Percentiles rank a stretch among this genome's conserved stretches.
Conservation (phyloP, 2,797 vertebrate genomes). For the Philypnodon macrostomus region DNA sequence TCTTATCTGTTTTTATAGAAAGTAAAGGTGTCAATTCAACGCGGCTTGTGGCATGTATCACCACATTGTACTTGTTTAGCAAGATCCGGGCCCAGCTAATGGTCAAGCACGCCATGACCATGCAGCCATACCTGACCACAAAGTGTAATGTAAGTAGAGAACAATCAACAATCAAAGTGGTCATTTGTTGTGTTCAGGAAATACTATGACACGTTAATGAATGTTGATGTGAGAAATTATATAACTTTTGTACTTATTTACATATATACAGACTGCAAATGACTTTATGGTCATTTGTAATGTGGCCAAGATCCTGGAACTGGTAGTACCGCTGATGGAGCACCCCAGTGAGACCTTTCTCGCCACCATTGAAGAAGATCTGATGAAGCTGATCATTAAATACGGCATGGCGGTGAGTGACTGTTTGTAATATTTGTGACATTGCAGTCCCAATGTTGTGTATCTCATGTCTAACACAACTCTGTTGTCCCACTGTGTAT, state of each 20-base stretch:
- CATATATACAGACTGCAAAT: constrained; percentile 92
- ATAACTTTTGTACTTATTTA: too few species aligned
- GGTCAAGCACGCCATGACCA: constrained; percentile 98
- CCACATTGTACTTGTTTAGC: constrained; percentile 97
- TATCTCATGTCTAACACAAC: neutral
- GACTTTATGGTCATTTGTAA: constrained; percentile 99
- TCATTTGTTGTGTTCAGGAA: neutral
- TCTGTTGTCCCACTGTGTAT: neutral
- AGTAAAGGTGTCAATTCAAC: constrained; percentile 92
- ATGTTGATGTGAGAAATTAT: too few species aligned
- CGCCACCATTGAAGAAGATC: constrained; percentile 96
- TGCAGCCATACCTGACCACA: constrained; percentile 98
- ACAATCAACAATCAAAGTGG: neutral
- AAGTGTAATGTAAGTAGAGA: constrained; percentile 91
- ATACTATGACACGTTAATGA: neutral
- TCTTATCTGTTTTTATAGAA: constrained; percentile 67
- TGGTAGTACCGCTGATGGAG: constrained; percentile 95
- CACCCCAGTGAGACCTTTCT: constrained; percentile 96
- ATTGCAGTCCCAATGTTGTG: too few species aligned
- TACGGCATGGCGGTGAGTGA: constrained; percentile 93
- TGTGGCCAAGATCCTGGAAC: constrained; percentile 95
- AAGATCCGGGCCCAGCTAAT: constrained; percentile 97
- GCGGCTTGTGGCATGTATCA: constrained; percentile 93
- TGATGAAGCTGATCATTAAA: constrained; percentile 99
- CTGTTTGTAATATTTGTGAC: fast-evolving